A percentile compares a stretch with the other conserved stretches of the same genome.
These are phyloP conservation scores for Drosophila vallismaia DNA, from an alignment of 2,888 invertebrate genomes.

Conservation along the genomic window DNA sequence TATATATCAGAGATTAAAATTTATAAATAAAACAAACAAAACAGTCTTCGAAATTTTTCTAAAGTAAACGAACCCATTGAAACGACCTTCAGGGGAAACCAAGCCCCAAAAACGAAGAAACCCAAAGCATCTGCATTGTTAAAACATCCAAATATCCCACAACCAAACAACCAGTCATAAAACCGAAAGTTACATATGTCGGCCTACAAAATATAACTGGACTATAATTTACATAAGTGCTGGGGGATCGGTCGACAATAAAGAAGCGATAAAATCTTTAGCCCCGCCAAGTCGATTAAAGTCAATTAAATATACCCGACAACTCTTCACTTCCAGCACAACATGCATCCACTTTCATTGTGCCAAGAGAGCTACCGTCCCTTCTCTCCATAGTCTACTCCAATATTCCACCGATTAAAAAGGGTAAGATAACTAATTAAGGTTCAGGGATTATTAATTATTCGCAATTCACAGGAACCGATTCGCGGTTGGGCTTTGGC, in stretches of 20 bases:
- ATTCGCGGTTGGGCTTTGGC: conserved; percentile 91
- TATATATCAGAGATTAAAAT: background rate
- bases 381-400: conserved; percentile 91
- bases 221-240: conserved; percentile 36
- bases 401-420: conserved; percentile 93
- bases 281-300: conserved; percentile 13
- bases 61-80: background rate
- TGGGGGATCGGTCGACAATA: conserved; percentile 14
- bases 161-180: conserved; percentile 9
- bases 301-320: conserved; percentile 21
- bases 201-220: conserved; percentile 20
- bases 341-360: conserved; percentile 86
- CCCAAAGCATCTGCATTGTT: conserved; percentile 16
- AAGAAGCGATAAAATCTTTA: conserved; percentile 8
- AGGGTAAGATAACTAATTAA: conserved; percentile 86
- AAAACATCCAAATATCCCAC: conserved; percentile 6
- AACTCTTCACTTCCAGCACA: conserved; percentile 47
- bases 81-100: conserved; percentile 42
- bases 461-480: conserved; percentile 87
- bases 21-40: conserved; percentile 2
- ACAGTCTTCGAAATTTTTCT: background rate
- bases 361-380: conserved; percentile 92
- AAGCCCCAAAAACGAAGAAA: background rate
- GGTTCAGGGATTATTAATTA: background rate
- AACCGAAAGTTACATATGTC: conserved; percentile 12